Percentiles rank a stretch among this genome's conserved stretches.
These are phyloP conservation scores for Meloidogyne chitwoodi DNA, from an alignment of 1,140 invertebrate species.

Conservation along the genomic window DNA sequence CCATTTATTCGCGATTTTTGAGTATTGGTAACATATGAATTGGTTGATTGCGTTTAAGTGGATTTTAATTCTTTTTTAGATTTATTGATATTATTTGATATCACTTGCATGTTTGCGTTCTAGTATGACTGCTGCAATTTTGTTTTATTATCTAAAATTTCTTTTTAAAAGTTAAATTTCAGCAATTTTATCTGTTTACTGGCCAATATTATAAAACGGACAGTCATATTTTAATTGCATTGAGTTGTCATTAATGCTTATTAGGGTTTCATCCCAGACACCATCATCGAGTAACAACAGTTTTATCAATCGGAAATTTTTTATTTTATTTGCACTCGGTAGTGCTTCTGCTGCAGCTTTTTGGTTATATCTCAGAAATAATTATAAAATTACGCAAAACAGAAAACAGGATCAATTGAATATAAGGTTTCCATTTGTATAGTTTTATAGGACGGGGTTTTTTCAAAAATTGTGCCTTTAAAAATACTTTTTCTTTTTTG, in stretches of 20 bases:
- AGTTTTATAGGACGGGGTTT: not conserved
- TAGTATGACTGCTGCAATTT: not conserved
- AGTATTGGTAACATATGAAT: no score
- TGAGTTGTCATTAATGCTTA: not conserved
- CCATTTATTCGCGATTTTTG: no score
- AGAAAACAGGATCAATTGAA: not conserved
- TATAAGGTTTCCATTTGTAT: not conserved
- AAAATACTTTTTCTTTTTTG: no score
- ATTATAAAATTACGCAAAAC: not conserved
- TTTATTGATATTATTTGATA: not conserved
- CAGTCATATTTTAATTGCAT: not conserved
- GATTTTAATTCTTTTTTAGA: not conserved
- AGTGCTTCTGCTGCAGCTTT: conserved; percentile 13
- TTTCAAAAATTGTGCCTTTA: not conserved
- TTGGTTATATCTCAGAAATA: conserved; percentile 8
- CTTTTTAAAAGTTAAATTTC: not conserved
- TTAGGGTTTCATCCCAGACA: not conserved
- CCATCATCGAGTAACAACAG: not conserved
- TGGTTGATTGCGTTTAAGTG: no score
- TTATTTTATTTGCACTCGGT: conserved; percentile 14
- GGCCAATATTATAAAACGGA: not conserved
- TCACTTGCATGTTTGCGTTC: not conserved
- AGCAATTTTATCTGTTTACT: not conserved
- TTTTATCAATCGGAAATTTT: not conserved
- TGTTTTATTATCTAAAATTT: not conserved